Evolutionary conservation across 1,140 invertebrate species (phyloP), one percentile per base, ranked within the genome.

Genomic region (Phocides pigmalion): DNA sequence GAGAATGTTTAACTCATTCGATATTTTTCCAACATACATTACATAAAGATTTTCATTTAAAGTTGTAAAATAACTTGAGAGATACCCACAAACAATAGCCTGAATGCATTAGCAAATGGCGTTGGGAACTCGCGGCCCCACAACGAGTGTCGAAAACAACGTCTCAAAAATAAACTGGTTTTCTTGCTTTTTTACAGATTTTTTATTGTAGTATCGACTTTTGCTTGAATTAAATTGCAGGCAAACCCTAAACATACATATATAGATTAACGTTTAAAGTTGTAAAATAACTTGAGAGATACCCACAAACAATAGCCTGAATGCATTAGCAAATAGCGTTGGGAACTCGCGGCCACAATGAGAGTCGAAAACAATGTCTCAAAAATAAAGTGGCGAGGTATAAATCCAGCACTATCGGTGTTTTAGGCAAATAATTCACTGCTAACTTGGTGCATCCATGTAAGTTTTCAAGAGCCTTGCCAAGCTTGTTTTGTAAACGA

Each of bases 341-440:
- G 20, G 3, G 16, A 49, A 46, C 42, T 19, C 42, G 6, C 42
- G 11, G 15, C n/a, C 20, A 49, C 20, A 17, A 12, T 9, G 25
- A 17, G 56, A 11, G 28, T 35, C 8, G 42, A 47, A 59, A 47
- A 59, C 54, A 47, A 47, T 15, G 16, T 35, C 42, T 61, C 49
- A 47, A 61, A 61, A 61, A 47, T 47, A 61, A 61, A 61, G 25
- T 25, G 44, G 12, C 54, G 15, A 46, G 16, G 3, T 61, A 61
- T 61, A 61, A 61, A 47, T 61, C 56, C n/a, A 35, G 25, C 56
- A 35, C 42, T 61, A 61, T 61, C 44, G 28, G 56, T 61, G 56
- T 61, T 49, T 61, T 61, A 61, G 56, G 28, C 44, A 61, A 61
- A 61, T 61, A 61, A 61, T 61, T 61, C 44, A 61, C 56, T 8